Base-by-base conservation (phyloP, 2,113 vertebrate genomes). In the Mastomys natalensis region DNA sequence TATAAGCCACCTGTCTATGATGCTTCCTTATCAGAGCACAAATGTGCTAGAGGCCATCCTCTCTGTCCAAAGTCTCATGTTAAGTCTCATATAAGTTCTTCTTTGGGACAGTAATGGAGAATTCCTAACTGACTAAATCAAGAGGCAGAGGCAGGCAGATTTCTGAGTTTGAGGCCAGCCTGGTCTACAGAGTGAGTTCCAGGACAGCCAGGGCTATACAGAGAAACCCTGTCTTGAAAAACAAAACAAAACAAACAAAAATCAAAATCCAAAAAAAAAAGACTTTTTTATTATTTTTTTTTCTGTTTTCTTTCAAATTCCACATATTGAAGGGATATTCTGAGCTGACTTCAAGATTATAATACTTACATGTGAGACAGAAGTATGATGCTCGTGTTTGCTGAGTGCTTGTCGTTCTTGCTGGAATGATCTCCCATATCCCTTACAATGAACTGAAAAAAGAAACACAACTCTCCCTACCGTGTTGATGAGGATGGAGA, bases 241-340 rank as follows among this genome's bases (percentile, higher is more conserved):
- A 51, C 1, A 10, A 51, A 51, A 51, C 1, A 10, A 51, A 51
- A 51, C 1, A 51, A 51, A 51, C 8, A 51, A 51, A 11, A 51
- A 51, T 1, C 51, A 11, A 51, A 11, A 51, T n/a, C n/a, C 51
- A 51, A 51, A 11, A 51, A 8, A 51, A 51, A 29, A 73, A 85
- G 62, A 64, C 15, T 1, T 24, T 64, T 81, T 90, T 10, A 51
- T n/a, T n/a, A 51, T 1, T 8, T 68, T 74, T 37, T 90, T 13
- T 76, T 70, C 94, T 72, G 6, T 43, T 22, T 77, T 85, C 55
- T 66, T 93, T 87, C 13, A 1, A 78, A 62, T 40, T 3, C 17
- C 45, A 73, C 53, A 93, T 96, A 43, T 16, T 82, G 51, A 26
- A 84, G 1, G 91, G 78, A 78, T 66, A 94, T 76, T 93, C 89